phyloP scores from a whole-genome alignment of 53 echinoderm and acorn worm species.

The Hippasteria phrygiana region DNA sequence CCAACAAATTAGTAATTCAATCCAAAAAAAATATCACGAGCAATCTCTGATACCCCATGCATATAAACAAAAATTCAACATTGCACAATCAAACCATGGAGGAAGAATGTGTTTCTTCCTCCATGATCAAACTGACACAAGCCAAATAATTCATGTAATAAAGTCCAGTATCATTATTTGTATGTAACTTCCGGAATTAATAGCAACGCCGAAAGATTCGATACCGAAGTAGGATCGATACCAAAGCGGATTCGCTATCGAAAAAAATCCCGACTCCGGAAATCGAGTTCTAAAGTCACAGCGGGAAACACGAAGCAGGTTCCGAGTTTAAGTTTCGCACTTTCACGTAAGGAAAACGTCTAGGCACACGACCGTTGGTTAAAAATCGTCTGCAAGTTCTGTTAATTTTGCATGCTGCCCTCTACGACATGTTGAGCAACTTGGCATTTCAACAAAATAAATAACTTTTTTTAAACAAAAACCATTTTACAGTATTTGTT shows the following conservation, averaged over 20 bases:
- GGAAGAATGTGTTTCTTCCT: too few relatives aligned
- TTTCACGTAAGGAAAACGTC: not conserved
- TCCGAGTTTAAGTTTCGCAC: not conserved
- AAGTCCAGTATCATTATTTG: too few relatives aligned
- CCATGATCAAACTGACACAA: too few relatives aligned
- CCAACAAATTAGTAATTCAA: too few relatives aligned
- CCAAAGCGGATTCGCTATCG: not conserved
- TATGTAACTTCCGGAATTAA: too few relatives aligned
- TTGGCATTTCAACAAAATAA: not conserved
- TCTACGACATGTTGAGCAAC: not conserved
- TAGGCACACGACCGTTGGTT: not conserved
- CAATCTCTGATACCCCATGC: too few relatives aligned
- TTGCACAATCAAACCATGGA: too few relatives aligned
- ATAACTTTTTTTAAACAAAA: not conserved
- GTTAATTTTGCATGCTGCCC: constrained; percentile 25
- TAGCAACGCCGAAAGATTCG: too few relatives aligned
- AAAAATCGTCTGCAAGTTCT: constrained; percentile 9
- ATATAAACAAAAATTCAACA: too few relatives aligned
- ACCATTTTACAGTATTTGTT: too few relatives aligned
- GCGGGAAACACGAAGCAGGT: constrained; percentile 32
- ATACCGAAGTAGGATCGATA: not conserved
- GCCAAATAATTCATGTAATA: too few relatives aligned
- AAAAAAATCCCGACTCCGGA: not conserved
- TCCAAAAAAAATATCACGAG: too few relatives aligned
- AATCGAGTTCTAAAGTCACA: not conserved